Conservation (phyloP, 2,113 vertebrate species). For the human region GRCh38 chr2:73609001-73609500, state of each 20-base stretch:
- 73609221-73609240: rapidly evolving
- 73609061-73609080: neutral
- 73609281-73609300: neutral
- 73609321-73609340: neutral
- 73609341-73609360: neutral
- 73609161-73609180: neutral
- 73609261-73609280: neutral
- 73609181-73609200: neutral
- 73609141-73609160: neutral
- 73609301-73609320: neutral
- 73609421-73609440: neutral
- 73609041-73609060: neutral
- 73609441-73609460: neutral
- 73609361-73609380: neutral
- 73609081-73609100: neutral
- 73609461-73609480: neutral
- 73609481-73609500: neutral
- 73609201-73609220: neutral
- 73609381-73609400: slow-evolving; percentile 5
- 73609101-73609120: neutral
- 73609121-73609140: neutral
- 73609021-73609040: neutral
- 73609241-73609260: rapidly evolving
- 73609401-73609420: neutral
- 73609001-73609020: neutral